These are phyloP conservation scores for Pachliopta kotzebuea DNA, from an alignment of 2,888 invertebrate species.

Conservation along the genomic window DNA sequence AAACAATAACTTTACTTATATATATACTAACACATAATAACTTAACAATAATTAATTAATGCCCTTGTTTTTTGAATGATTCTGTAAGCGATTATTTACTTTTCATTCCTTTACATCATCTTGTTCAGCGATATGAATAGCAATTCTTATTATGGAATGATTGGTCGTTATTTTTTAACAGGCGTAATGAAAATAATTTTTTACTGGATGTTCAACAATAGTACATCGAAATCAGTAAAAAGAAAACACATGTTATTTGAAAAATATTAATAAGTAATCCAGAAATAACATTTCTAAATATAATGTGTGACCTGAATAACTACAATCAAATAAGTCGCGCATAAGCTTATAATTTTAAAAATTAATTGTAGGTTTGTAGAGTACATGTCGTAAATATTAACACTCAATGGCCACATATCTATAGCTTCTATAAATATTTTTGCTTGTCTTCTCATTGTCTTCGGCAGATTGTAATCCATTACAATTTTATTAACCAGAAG, in stretches of 20 bases:
- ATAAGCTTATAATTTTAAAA: constrained; percentile 61
- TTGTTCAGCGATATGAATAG: too few species aligned
- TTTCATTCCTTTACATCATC: too few species aligned
- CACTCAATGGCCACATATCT: constrained; percentile 52
- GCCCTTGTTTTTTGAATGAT: too few species aligned
- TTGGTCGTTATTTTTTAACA: not conserved
- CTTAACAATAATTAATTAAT: too few species aligned
- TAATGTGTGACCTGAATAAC: constrained; percentile 60
- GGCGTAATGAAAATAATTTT: not conserved
- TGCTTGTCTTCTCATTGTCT: constrained; percentile 53
- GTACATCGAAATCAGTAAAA: too few species aligned
- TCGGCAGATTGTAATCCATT: constrained; percentile 60
- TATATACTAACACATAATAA: too few species aligned
- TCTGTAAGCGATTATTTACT: too few species aligned
- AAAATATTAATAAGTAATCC: not conserved
- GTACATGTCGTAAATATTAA: constrained; percentile 55
- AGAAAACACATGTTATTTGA: not conserved
- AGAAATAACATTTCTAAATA: constrained; percentile 1
- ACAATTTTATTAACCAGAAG: constrained; percentile 57
- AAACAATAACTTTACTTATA: too few species aligned
- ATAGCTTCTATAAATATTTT: constrained; percentile 61
- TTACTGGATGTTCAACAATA: too few species aligned
- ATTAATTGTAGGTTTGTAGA: constrained; percentile 59
- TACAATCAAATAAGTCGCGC: constrained; percentile 63
- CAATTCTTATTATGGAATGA: not conserved